These are phyloP conservation scores for Megastigmus dorsalis DNA, from an alignment of 2,888 invertebrate genomes.

Conservation along the genomic window DNA sequence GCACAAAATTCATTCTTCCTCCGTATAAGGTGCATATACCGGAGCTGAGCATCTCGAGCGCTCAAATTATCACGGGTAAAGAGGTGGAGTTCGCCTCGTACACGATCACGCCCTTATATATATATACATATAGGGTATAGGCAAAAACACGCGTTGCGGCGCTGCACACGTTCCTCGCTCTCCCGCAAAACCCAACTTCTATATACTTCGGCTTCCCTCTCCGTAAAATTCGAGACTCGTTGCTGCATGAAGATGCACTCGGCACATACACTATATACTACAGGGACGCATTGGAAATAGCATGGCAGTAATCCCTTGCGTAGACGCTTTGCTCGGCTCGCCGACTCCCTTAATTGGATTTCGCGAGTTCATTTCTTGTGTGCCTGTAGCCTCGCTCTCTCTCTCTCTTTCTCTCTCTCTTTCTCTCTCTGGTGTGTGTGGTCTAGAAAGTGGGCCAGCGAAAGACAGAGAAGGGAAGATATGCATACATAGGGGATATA, in stretches of 20 bases:
- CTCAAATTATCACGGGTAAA: background rate
- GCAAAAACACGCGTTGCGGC: too few species aligned
- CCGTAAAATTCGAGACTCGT: conserved; percentile 12
- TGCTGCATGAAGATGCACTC: background rate
- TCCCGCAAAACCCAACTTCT: background rate
- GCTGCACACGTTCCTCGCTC: background rate
- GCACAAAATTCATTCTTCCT: background rate
- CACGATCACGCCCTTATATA: too few species aligned
- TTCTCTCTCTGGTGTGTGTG: background rate
- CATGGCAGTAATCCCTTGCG: background rate
- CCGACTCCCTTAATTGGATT: conserved; percentile 46
- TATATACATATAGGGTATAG: too few species aligned
- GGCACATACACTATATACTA: background rate
- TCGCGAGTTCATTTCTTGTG: conserved; percentile 41
- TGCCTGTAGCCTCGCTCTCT: background rate
- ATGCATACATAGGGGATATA: background rate
- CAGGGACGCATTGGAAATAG: background rate
- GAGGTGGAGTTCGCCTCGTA: too few species aligned
- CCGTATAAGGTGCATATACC: conserved; percentile 7
- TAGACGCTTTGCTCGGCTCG: conserved; percentile 19
- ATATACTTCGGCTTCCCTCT: background rate
- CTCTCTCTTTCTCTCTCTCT: background rate
- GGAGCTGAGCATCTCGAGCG: too few species aligned
- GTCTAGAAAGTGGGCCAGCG: conserved; percentile 28
- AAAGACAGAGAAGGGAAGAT: background rate